Percentiles rank a stretch among this genome's conserved stretches.
These are phyloP conservation scores for Drosophila heteroneura DNA, from an alignment of 2,888 invertebrate species.

Conservation along the genomic window DNA sequence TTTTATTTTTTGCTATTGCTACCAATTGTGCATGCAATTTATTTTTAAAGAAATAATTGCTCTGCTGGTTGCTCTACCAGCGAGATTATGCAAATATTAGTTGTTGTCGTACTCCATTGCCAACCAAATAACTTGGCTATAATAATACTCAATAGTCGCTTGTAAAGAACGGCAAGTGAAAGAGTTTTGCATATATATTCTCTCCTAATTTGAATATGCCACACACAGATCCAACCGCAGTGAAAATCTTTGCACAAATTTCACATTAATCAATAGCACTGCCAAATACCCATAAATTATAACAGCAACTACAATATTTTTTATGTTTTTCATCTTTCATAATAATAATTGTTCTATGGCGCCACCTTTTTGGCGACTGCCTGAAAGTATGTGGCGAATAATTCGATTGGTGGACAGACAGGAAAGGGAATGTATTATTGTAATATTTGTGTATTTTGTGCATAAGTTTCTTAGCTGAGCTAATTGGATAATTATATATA, in stretches of 20 bases:
- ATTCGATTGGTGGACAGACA: neutral
- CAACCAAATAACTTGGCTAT: conserved; percentile 56
- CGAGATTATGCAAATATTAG: conserved; percentile 79
- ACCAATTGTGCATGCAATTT: conserved; percentile 81
- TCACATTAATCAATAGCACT: conserved; percentile 61
- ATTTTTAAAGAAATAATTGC: conserved; percentile 81
- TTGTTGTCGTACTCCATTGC: conserved; percentile 53
- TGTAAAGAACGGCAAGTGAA: conserved; percentile 69
- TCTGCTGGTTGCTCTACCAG: conserved; percentile 64
- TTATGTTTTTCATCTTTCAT: conserved; percentile 9
- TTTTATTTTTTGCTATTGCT: conserved; percentile 62
- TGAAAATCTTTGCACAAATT: conserved; percentile 28
- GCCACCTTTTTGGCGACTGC: conserved; percentile 36
- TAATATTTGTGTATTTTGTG: neutral
- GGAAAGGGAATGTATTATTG: neutral
- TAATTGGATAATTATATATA: neutral
- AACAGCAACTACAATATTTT: conserved; percentile 26
- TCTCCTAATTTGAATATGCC: conserved; percentile 72
- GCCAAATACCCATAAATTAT: conserved; percentile 23
- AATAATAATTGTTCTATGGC: conserved; percentile 5
- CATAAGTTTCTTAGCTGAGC: neutral
- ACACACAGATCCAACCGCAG: conserved; percentile 56
- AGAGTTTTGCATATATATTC: conserved; percentile 65
- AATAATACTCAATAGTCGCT: conserved; percentile 58
- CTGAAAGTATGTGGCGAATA: conserved; percentile 58